Base-by-base conservation (phyloP, 2,797 vertebrate genomes). In the Botia almorhae region DNA sequence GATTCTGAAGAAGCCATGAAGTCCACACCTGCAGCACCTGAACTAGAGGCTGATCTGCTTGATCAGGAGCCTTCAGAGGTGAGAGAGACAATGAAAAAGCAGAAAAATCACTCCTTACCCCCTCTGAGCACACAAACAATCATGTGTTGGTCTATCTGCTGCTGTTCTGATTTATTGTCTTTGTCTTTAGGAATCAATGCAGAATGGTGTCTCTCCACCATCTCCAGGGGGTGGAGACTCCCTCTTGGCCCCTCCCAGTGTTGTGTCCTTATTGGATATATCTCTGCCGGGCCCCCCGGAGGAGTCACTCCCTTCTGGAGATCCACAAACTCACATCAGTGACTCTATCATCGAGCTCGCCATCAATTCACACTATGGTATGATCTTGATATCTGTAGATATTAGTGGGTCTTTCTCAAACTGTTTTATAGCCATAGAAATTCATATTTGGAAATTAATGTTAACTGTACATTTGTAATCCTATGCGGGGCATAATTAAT, bases 301-400 rank as follows among this genome's bases (percentile, higher is more conserved):
- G 78, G 98, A 99, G 69, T 95, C 95, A n/a, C 93, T 99, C 7
- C 94, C 96, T 0, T 94, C 97, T 3, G 97, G 96, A 68, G 98
- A 96, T 69, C 90, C 95, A 21, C 95, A 96, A 67, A 96, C 95
- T 1, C 98, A 98, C 78, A 99, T 99, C 91, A 98, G 98, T 0
- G 98, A 99, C 91, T 98, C 98, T 55, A 98, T 99, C 89, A 99
- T 99, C 0, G 98, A 99, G 90, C 96, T 99, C 0, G 98, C 98
- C 83, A 99, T 99, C 91, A 98, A 97, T 92, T 99, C 98, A 69
- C 96, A 97, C 81, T 99, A 96, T 8, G 94, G 98, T 98, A 85
- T 78, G 93, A 70, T 33, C 3, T 78, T 1, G 2, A 16, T 23
- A 48, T 8, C 64, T 39, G 64, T 74, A 19, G 53, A 2, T 19